phyloP scores from a whole-genome alignment of 2,888 invertebrate genomes.

The Torymus auratus region DNA sequence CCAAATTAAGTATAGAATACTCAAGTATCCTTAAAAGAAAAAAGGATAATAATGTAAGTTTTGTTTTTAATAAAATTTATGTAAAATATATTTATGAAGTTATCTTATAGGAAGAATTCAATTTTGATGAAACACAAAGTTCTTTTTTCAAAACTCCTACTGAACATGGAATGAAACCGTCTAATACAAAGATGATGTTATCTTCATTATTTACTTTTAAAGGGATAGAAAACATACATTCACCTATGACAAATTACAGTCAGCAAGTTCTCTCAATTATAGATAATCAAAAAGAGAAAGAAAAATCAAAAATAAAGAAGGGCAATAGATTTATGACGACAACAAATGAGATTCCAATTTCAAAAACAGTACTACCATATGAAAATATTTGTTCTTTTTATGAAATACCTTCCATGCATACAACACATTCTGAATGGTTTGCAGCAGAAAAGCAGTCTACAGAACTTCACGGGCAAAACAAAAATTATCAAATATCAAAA shows the following conservation, averaged over 20 bases:
- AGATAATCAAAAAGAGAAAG: constrained; percentile 5
- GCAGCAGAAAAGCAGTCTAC: neutral
- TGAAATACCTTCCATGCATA: constrained; percentile 48
- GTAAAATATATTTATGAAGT: neutral
- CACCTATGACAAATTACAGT: constrained; percentile 16
- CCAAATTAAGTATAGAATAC: constrained; percentile 41
- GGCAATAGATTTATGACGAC: neutral
- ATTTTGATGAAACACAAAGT: constrained; percentile 12
- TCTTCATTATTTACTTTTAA: constrained; percentile 24
- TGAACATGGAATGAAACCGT: constrained; percentile 14
- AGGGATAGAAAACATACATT: constrained; percentile 30
- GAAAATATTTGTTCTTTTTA: constrained; percentile 42
- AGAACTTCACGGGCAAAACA: neutral
- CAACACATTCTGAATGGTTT: neutral
- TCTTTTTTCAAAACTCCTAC: constrained; percentile 23
- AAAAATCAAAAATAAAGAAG: neutral
- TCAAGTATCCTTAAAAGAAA: constrained; percentile 26
- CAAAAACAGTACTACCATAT: constrained; percentile 6
- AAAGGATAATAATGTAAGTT: constrained; percentile 22
- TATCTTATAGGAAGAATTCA: constrained; percentile 24
- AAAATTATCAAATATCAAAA: neutral
- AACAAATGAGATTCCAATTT: neutral
- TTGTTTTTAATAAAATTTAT: neutral
- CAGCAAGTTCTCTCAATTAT: constrained; percentile 42
- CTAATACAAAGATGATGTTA: constrained; percentile 22